Base-by-base conservation (phyloP, 30 jellyfish, hydroid and myxozoan species). In the Turritopsis rubra region DNA sequence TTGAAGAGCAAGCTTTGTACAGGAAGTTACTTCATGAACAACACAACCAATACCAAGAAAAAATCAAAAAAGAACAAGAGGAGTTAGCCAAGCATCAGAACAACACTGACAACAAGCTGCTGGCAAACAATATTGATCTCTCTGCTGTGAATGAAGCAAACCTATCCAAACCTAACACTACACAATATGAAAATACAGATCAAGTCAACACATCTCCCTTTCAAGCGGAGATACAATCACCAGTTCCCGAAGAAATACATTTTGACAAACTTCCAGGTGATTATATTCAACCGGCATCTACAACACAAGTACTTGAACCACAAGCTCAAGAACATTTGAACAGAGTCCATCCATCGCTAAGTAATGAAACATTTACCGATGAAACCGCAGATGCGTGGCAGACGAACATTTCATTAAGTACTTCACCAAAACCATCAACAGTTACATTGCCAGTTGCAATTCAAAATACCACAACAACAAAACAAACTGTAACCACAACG, bases 1-100 rank as follows among this genome's bases (percentile, higher is more conserved):
- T 77, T 60, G 29, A 77, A 26, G 85, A 77, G 29, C 85, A 77
- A 77, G 85, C 52, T 24, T 28, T 29, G 28, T 77, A 77, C 28
- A 30, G 71, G 70, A 29, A 29, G 72, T 66, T 77, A 13, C 23
- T 77, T 1, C 24, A 77, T n/a, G 73, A 77, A 8, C 85, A 77
- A 28, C 85, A 52, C 18, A 77, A 28, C 25, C 52, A 28, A 29
- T 77, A 77, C 71, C 72, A 82, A 28, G 81, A 41, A 73, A 71
- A 75, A 76, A 41, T 31, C 65, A 26, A 24, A 79, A 75, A 16
- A 5, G 75, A 41, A 29, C 24, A 30, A n/a, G 20, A 16, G 20
- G 27, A 52, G 25, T 8, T 7, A 75, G 82, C 53, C 71, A 80
- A 21, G 5, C 60, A 41, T 3, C 60, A 13, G 60, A 41, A 41